phyloP scores from a whole-genome alignment of 2,113 vertebrate species.

The Melospiza melodia region DNA sequence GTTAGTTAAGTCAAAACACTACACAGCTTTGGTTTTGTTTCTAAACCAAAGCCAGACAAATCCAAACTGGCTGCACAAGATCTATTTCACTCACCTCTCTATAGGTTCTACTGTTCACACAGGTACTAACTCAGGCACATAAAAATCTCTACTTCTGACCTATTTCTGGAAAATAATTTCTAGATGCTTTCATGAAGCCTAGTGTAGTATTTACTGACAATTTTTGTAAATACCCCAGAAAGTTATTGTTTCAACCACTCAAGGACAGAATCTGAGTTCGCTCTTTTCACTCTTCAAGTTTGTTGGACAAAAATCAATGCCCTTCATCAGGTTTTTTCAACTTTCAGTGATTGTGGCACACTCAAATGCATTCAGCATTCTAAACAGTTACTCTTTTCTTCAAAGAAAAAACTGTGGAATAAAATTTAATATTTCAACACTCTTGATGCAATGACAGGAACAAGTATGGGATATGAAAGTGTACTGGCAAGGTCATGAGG shows the following conservation, averaged over 20 bases:
- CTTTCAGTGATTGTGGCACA: neutral
- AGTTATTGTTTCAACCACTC: neutral
- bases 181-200: neutral
- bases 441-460: neutral
- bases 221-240: neutral
- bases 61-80: neutral
- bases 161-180: neutral
- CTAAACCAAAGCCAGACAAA: neutral
- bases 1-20: neutral
- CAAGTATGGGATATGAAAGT: neutral
- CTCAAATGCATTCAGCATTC: neutral
- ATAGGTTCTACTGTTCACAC: neutral
- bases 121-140: neutral
- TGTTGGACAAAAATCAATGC: neutral
- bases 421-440: neutral
- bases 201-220: neutral
- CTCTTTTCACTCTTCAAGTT: neutral
- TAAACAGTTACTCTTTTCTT: neutral
- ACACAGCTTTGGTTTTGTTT: neutral
- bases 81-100: neutral
- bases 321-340: neutral
- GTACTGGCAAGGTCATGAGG: neutral
- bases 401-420: neutral
- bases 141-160: neutral
- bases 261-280: neutral